Percentiles rank a stretch among this genome's conserved stretches.
phyloP scores from a whole-genome alignment of 2,797 vertebrate genomes.

The Mico argentatus region DNA sequence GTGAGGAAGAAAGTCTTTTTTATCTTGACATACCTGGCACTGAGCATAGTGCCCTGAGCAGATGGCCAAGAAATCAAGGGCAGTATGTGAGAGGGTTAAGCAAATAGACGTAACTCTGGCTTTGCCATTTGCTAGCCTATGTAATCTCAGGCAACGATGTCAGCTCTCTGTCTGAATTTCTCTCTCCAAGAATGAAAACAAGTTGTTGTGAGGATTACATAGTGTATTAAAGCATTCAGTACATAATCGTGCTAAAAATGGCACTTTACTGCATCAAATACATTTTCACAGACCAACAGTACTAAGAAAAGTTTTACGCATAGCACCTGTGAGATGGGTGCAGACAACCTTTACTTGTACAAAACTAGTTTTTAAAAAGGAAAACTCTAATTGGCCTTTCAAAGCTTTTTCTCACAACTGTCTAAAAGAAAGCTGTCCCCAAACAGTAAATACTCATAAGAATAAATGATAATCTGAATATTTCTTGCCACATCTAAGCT shows the following conservation, averaged over 20 bases:
- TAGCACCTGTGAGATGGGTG: background rate
- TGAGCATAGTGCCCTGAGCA: background rate
- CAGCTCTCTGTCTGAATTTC: background rate
- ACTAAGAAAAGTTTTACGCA: background rate
- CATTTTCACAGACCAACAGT: background rate
- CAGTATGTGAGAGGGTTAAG: background rate
- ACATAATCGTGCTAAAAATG: background rate
- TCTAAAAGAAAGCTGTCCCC: background rate
- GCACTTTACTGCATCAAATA: background rate
- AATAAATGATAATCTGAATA: background rate
- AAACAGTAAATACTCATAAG: background rate
- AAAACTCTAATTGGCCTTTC: slow-evolving; percentile 3
- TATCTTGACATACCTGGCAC: background rate
- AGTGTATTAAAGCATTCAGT: background rate
- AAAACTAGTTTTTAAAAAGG: background rate
- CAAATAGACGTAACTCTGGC: background rate
- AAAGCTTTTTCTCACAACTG: background rate
- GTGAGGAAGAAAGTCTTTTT: background rate
- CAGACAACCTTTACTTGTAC: background rate
- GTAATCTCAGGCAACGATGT: background rate
- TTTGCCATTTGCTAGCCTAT: background rate
- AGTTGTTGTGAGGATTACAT: background rate
- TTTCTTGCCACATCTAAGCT: background rate
- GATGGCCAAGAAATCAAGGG: background rate
- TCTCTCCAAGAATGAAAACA: background rate